Evolutionary conservation across 1,140 invertebrate species (phyloP).

Genomic region (Drosophila micromelanica): DNA sequence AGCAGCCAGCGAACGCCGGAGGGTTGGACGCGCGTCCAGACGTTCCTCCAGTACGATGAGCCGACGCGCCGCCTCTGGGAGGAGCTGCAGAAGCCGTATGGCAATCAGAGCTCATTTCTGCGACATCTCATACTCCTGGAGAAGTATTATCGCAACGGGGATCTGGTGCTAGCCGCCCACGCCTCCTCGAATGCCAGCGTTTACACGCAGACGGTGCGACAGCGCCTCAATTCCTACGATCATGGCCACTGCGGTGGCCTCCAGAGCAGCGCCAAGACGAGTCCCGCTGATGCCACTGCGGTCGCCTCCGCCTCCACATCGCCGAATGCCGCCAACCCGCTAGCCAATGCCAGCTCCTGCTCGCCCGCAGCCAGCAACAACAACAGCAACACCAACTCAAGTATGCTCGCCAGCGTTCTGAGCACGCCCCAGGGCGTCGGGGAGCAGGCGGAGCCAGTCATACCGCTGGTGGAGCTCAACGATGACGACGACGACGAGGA

Average conservation of each 20-base stretch:
- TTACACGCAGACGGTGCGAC: slow-evolving; percentile 92
- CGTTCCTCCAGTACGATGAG: slow-evolving; percentile 91
- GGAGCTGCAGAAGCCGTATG: slow-evolving; percentile 92
- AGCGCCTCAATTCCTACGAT: slow-evolving; percentile 90
- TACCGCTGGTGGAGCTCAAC: slow-evolving; percentile 68
- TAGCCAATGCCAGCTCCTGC: slow-evolving; percentile 11
- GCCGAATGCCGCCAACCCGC: slow-evolving; percentile 8
- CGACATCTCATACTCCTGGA: slow-evolving; percentile 92
- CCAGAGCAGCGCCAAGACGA: slow-evolving; percentile 9
- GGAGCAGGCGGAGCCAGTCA: slow-evolving; percentile 26
- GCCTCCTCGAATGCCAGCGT: slow-evolving; percentile 90
- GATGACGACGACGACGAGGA: slow-evolving; percentile 68
- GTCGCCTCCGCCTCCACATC: slow-evolving; percentile 3
- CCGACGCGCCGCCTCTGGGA: slow-evolving; percentile 92
- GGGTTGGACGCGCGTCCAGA: slow-evolving; percentile 92
- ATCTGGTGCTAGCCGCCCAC: slow-evolving; percentile 89
- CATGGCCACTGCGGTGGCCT: slow-evolving; percentile 81
- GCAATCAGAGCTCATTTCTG: slow-evolving; percentile 92
- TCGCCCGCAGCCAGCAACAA: slow-evolving; percentile 8
- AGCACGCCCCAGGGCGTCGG: slow-evolving; percentile 15
- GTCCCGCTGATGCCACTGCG: not conserved
- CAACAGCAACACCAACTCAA: slow-evolving; percentile 3
- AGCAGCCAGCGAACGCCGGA: slow-evolving; percentile 87
- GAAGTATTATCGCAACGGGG: slow-evolving; percentile 91
- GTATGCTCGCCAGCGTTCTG: slow-evolving; percentile 49